Percentiles rank a stretch among this genome's conserved stretches.
Evolutionary conservation across 2,797 vertebrate genomes (phyloP).

Genomic region (Chaenodraco wilsoni): DNA sequence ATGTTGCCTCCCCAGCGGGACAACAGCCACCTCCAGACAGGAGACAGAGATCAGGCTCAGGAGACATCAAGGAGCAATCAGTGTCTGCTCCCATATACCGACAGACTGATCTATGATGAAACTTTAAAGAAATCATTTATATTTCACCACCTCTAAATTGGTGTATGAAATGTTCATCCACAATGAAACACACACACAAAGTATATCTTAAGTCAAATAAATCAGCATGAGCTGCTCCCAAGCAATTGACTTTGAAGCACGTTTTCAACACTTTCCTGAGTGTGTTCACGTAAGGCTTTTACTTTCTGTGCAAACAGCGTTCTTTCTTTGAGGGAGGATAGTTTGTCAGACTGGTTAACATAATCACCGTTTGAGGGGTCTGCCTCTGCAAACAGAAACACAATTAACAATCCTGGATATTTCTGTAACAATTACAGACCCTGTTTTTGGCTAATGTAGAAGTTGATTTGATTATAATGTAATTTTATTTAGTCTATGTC

Average conservation of each 20-base stretch:
- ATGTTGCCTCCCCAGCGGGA: conserved; percentile 66
- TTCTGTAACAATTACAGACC: neutral
- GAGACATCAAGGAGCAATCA: conserved; percentile 88
- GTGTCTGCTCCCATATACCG: conserved; percentile 88
- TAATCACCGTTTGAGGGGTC: conserved; percentile 53
- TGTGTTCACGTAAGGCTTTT: conserved; percentile 59
- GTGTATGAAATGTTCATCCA: conserved; percentile 92
- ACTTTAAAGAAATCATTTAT: conserved; percentile 95
- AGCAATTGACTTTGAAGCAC: conserved; percentile 76
- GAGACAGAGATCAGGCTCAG: conserved; percentile 75
- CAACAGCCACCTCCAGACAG: conserved; percentile 71
- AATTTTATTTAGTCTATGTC: conserved; percentile 6
- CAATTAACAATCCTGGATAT: conserved; percentile 17
- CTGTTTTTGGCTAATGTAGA: neutral
- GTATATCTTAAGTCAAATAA: conserved; percentile 83
- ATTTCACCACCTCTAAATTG: conserved; percentile 94
- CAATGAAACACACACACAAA: conserved; percentile 84
- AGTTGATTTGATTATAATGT: neutral
- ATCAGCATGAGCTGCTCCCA: conserved; percentile 70
- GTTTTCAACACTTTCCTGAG: conserved; percentile 61
- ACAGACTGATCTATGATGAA: conserved; percentile 93
- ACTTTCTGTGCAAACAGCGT: conserved; percentile 57
- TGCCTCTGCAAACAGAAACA: conserved; percentile 42
- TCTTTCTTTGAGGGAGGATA: conserved; percentile 52
- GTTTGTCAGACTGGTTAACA: conserved; percentile 56